These are phyloP conservation scores for Sander vitreus DNA, from an alignment of 2,113 vertebrate species.

Conservation along the genomic window DNA sequence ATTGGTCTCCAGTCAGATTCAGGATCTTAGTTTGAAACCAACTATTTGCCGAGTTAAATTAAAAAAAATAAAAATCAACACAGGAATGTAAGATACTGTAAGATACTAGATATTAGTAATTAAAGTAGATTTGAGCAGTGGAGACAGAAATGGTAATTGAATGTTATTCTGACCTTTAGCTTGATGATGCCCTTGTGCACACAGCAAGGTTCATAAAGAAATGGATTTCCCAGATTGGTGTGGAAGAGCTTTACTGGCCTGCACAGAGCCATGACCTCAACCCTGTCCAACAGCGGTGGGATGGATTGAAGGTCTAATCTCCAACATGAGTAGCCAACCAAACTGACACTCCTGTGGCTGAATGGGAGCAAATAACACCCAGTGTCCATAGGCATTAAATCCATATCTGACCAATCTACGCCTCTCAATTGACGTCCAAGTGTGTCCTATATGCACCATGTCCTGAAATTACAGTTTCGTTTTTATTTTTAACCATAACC, in stretches of 20 bases:
- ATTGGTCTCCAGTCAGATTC: not conserved
- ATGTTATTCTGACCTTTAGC: no score
- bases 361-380: slow-evolving; percentile 1
- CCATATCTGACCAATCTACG: not conserved
- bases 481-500: not conserved
- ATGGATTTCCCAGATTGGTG: not conserved
- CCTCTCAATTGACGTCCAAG: not conserved
- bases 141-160: not conserved
- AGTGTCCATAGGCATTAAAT: not conserved
- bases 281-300: slow-evolving; percentile 4
- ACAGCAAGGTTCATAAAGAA: not conserved
- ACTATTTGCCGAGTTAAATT: no score
- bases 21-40: no score
- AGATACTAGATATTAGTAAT: no score
- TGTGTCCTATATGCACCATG: no score
- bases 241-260: not conserved
- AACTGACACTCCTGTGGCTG: not conserved
- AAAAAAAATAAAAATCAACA: no score
- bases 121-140: not conserved
- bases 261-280: slow-evolving; percentile 1
- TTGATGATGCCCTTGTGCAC: not conserved
- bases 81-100: no score
- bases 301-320: slow-evolving; percentile 5
- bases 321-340: not conserved
- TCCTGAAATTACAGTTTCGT: not conserved